Percentiles rank a stretch among this genome's conserved stretches.
These are phyloP conservation scores for Hirtodrosophila histrioides DNA, from an alignment of 2,888 invertebrate genomes.

Conservation along the genomic window DNA sequence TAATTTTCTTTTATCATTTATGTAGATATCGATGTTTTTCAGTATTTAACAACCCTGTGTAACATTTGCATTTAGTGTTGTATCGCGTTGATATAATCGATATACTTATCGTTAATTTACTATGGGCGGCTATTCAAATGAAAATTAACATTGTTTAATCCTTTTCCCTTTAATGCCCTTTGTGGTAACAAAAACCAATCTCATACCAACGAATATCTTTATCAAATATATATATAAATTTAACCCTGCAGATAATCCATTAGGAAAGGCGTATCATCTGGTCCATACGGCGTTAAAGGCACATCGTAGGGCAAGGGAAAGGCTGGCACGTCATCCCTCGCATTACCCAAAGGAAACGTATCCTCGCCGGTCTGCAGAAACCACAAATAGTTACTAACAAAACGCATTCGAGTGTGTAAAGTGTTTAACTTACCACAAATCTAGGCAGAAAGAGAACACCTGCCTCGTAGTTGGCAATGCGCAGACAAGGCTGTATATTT, in stretches of 20 bases:
- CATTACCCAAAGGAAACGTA: conserved; percentile 86
- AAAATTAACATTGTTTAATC: background rate
- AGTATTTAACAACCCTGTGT: background rate
- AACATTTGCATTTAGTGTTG: no score
- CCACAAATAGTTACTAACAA: background rate
- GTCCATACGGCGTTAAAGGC: conserved; percentile 89
- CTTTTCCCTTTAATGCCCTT: background rate
- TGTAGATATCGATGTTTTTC: conserved; percentile 4
- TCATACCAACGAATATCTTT: background rate
- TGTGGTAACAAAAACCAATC: background rate
- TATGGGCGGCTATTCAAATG: no score
- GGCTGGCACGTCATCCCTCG: conserved; percentile 82
- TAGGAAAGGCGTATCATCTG: conserved; percentile 89
- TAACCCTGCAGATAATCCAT: conserved; percentile 86
- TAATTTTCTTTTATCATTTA: background rate
- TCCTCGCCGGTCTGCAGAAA: conserved; percentile 86
- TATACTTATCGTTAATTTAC: no score
- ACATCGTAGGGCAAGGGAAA: conserved; percentile 92
- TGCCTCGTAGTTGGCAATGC: conserved; percentile 94
- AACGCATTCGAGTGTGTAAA: background rate
- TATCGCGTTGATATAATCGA: no score
- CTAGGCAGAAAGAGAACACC: conserved; percentile 95
- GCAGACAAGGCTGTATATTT: conserved; percentile 86
- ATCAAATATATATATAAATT: background rate
- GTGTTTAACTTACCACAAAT: conserved; percentile 88